Conservation (phyloP, 2,113 vertebrate genomes). For the Alces alces region DNA sequence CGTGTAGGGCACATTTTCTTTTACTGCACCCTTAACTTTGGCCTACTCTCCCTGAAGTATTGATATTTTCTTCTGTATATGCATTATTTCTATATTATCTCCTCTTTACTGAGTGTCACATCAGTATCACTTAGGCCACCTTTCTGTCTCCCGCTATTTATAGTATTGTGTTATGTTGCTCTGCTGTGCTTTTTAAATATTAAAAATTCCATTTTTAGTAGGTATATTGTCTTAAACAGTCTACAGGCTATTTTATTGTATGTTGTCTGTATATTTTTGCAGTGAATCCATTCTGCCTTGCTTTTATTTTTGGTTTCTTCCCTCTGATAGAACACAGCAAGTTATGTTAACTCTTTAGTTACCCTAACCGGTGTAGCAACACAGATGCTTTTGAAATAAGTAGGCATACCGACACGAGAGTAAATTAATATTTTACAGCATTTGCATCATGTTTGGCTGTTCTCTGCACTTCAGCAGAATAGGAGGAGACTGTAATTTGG, state of each 20-base stretch:
- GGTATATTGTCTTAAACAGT: background rate
- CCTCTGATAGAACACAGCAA: background rate
- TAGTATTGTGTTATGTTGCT: background rate
- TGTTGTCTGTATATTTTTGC: background rate
- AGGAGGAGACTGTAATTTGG: slow-evolving; percentile 65
- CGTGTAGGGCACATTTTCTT: background rate
- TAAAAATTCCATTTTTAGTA: background rate
- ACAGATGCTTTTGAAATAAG: slow-evolving; percentile 40
- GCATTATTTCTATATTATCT: background rate
- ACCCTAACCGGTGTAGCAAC: background rate
- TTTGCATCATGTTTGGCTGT: slow-evolving; percentile 61
- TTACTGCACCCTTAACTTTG: background rate
- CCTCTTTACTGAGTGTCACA: background rate
- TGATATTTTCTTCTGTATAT: background rate
- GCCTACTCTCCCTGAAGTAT: background rate
- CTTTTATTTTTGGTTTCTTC: background rate
- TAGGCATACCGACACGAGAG: background rate
- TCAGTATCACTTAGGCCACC: background rate
- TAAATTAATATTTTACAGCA: slow-evolving; percentile 67
- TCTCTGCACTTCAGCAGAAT: slow-evolving; percentile 55
- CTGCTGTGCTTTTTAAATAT: slow-evolving; percentile 22
- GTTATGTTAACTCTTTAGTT: background rate
- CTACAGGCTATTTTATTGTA: background rate
- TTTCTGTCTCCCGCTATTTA: background rate
- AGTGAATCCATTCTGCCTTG: background rate